These are phyloP conservation scores for Circaetus cinerascens DNA, from an alignment of 2,113 vertebrate genomes.

Conservation along the genomic window DNA sequence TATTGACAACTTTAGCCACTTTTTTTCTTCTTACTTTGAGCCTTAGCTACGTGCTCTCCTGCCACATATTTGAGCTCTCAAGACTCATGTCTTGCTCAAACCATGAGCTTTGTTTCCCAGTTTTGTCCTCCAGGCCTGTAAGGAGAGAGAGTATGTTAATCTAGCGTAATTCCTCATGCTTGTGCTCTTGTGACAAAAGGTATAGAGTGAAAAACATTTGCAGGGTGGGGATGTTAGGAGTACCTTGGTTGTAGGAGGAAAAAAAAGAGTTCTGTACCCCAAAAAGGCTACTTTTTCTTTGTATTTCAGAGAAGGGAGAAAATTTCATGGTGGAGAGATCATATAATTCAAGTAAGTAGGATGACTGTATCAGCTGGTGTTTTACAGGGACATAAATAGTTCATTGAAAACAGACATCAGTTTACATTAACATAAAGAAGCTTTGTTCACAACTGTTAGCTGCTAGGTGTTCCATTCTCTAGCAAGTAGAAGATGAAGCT, in stretches of 20 bases:
- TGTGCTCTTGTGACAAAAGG: neutral
- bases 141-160: neutral
- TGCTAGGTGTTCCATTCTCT: neutral
- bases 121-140: neutral
- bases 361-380: neutral
- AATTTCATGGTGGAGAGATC: neutral
- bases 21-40: neutral
- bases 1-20: neutral
- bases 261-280: neutral
- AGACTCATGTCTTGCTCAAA: neutral
- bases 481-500: neutral
- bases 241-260: neutral
- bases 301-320: neutral
- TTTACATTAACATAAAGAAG: neutral
- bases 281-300: neutral
- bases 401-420: neutral
- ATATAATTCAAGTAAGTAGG: neutral
- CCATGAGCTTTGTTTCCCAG: neutral
- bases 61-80: neutral
- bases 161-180: neutral
- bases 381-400: neutral
- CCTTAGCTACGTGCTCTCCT: neutral
- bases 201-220: neutral
- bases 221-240: neutral
- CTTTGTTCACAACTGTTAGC: neutral